Percentiles rank a stretch among this genome's conserved stretches.
Evolutionary conservation across 2,888 invertebrate genomes (phyloP).

Genomic region (Apamea epomidion): DNA sequence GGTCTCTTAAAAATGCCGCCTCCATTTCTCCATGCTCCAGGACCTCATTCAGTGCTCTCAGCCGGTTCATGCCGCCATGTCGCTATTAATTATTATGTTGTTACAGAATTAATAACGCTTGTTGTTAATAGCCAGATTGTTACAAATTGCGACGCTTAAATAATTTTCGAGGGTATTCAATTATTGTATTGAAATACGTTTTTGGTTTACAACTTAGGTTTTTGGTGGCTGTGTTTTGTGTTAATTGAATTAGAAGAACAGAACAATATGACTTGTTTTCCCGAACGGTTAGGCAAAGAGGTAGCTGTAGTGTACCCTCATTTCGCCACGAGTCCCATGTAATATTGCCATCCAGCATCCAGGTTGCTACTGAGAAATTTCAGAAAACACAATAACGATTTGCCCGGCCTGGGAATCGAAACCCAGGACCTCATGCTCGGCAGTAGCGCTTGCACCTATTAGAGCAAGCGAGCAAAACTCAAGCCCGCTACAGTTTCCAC

Average conservation of each 20-base stretch:
- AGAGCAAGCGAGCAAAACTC: too few relatives aligned
- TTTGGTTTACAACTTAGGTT: constrained; percentile 1
- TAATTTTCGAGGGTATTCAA: constrained; percentile 51
- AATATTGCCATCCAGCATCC: background rate
- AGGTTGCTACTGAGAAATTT: background rate
- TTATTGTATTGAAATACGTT: constrained; percentile 39
- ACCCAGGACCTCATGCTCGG: too few relatives aligned
- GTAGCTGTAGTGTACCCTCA: background rate
- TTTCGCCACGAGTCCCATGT: background rate
- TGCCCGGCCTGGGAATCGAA: too few relatives aligned
- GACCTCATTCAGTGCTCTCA: constrained; percentile 76
- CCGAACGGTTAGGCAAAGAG: background rate
- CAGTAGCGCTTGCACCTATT: too few relatives aligned
- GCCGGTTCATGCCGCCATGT: constrained; percentile 75
- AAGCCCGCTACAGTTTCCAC: too few relatives aligned
- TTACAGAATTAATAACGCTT: constrained; percentile 66
- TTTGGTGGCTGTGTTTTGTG: background rate
- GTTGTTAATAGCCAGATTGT: constrained; percentile 57
- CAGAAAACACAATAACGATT: too few relatives aligned
- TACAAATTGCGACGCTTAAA: constrained; percentile 53
- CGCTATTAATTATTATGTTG: constrained; percentile 80
- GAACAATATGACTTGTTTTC: background rate
- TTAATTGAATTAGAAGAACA: background rate
- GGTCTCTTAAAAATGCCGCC: constrained; percentile 53
- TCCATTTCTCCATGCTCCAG: constrained; percentile 62